Evolutionary conservation across 1,140 invertebrate genomes (phyloP).

Genomic region (Drosophila tsacasi): DNA sequence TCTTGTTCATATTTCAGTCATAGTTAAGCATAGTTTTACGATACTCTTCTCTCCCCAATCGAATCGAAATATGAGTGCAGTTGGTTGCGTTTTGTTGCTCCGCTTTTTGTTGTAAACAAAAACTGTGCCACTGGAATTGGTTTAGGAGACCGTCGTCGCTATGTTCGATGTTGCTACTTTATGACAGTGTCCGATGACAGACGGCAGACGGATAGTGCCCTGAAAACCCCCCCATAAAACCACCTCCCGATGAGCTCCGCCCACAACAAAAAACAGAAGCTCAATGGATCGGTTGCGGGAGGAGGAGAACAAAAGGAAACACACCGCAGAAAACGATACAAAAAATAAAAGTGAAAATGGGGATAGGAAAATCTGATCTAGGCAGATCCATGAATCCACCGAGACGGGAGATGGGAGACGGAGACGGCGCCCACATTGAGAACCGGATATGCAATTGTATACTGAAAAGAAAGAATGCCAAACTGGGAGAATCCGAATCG

Average conservation of each 20-base stretch:
- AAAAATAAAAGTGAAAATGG: slow-evolving; percentile 4
- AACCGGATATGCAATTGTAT: slow-evolving; percentile 81
- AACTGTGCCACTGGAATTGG: slow-evolving; percentile 45
- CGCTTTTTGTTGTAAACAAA: slow-evolving; percentile 45
- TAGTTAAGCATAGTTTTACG: neutral
- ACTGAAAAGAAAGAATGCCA: slow-evolving; percentile 51
- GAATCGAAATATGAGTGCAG: slow-evolving; percentile 15
- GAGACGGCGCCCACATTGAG: slow-evolving; percentile 73
- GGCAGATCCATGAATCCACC: slow-evolving; percentile 37
- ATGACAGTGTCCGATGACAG: slow-evolving; percentile 75
- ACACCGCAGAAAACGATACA: slow-evolving; percentile 12
- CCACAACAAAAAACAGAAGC: slow-evolving; percentile 22
- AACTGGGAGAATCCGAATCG: slow-evolving; percentile 45
- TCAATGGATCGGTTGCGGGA: slow-evolving; percentile 18
- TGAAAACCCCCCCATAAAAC: neutral
- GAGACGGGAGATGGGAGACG: slow-evolving; percentile 20
- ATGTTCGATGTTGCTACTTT: slow-evolving; percentile 27
- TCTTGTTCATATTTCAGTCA: neutral
- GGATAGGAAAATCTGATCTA: slow-evolving; percentile 29
- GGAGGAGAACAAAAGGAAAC: slow-evolving; percentile 12
- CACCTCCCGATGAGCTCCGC: slow-evolving; percentile 24
- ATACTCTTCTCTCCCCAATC: neutral
- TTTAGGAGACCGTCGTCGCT: slow-evolving; percentile 5
- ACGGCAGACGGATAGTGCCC: slow-evolving; percentile 55
- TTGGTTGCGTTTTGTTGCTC: neutral